These are phyloP conservation scores for Bolinopsis microptera DNA, from an alignment of 37 sponge, comb jelly and placozoan species.

Conservation along the genomic window DNA sequence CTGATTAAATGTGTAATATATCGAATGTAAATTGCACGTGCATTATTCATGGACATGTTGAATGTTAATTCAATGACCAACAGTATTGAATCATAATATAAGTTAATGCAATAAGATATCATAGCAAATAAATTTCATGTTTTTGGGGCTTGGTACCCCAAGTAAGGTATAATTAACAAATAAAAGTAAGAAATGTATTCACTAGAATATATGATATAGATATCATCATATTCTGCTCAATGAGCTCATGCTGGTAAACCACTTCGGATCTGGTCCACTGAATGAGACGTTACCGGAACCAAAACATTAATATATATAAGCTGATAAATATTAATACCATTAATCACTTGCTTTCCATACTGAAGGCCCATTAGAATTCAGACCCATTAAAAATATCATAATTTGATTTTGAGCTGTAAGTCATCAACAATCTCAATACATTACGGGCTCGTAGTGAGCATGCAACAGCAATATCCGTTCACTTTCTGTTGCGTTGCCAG, in stretches of 20 bases:
- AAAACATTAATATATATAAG: neutral
- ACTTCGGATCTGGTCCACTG: neutral
- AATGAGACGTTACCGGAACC: neutral
- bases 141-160: too few relatives aligned
- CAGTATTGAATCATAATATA: neutral
- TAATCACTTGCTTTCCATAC: neutral
- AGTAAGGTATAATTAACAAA: too few relatives aligned
- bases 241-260: neutral
- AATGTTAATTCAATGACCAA: neutral
- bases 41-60: neutral
- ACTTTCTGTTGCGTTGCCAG: neutral
- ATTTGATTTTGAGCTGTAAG: conserved; percentile 23
- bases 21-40: neutral
- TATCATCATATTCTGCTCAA: too few relatives aligned
- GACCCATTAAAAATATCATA: neutral
- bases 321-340: neutral
- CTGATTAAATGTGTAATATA: neutral
- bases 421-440: neutral
- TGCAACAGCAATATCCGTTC: neutral
- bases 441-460: neutral
- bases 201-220: too few relatives aligned
- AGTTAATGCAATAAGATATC: neutral
- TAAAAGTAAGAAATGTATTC: too few relatives aligned
- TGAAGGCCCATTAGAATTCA: neutral
- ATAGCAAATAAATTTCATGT: neutral